Evolutionary conservation across 2,113 vertebrate species (phyloP), one percentile per base, ranked within the genome.

Genomic region (Synchiropus splendidus): DNA sequence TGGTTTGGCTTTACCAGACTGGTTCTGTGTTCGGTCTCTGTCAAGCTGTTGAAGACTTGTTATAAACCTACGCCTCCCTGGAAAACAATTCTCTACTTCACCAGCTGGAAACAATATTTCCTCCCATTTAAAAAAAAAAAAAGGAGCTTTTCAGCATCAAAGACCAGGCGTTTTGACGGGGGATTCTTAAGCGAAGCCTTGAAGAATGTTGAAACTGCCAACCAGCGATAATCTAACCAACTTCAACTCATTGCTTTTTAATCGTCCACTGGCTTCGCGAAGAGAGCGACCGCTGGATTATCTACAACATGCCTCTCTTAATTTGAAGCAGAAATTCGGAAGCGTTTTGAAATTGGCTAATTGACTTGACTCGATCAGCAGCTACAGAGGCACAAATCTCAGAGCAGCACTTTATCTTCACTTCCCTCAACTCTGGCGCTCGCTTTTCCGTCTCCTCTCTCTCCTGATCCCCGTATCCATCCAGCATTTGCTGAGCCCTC

Each of bases 1-100:
- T 78, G 66, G 55, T 63, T 78, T 78, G 74, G 64, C 70, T 71
- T 68, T 72, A 72, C 58, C 64, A 66, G 58, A 74, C 63, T 69
- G 59, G 16, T 39, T 75, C 79, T 75, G 70, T 66, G 75, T 75
- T 66, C 32, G 10, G 10, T 43, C 33, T 52, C 62, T 33, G 44
- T 67, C 62, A 46, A 64, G 72, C 68, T 67, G 66, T 48, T 64
- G 42, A 40, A 56, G 65, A 59, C 56, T 77, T 77, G 49, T 51
- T 64, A 48, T 58, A 49, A 68, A 67, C 64, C 57, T 39, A 44
- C 33, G 56, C 54, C 44, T 65, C 46, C 36, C 37, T 39, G 39
- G 42, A 41, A 74, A 55, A 69, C 54, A 61, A 68, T 52, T 72
- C 51, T 55, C 52, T 45, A 54, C 48, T 60, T 33, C 2, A 17